Percentiles rank a stretch among this genome's conserved stretches.
phyloP scores from a whole-genome alignment of 1,140 invertebrate species.

The Neocloeon triangulifer region DNA sequence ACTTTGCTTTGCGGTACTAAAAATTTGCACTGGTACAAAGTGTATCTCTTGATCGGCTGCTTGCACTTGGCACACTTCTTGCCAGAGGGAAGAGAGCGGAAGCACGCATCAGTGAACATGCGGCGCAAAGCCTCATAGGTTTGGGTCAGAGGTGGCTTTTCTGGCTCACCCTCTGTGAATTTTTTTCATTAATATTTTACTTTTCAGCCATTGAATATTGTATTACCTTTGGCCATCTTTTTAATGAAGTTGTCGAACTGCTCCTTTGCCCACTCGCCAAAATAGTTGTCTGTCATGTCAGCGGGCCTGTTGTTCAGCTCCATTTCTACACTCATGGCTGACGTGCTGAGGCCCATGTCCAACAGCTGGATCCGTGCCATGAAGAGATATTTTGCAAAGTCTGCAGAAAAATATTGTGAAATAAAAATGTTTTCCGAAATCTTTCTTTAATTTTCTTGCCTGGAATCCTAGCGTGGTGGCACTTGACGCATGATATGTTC shows the following conservation, averaged over 20 bases:
- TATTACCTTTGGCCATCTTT: constrained; percentile 15
- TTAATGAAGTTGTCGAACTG: constrained; percentile 18
- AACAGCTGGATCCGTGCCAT: constrained; percentile 51
- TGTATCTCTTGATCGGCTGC: constrained; percentile 29
- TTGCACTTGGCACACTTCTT: constrained; percentile 40
- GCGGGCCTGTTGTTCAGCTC: constrained; percentile 13
- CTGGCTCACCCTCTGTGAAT: constrained; percentile 11
- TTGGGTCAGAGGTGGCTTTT: constrained; percentile 15
- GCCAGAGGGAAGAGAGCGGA: constrained; percentile 24
- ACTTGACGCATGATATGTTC: constrained; percentile 41
- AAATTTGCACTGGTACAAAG: constrained; percentile 16
- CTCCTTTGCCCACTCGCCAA: constrained; percentile 15
- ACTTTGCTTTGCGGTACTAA: constrained; percentile 11
- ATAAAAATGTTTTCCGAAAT: constrained; percentile 1
- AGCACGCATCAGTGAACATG: constrained; percentile 28
- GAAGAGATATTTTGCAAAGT: constrained; percentile 35
- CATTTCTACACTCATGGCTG: constrained; percentile 40
- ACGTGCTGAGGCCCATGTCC: constrained; percentile 44
- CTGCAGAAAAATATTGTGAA: constrained; percentile 15
- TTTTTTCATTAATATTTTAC: no score
- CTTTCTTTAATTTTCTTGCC: constrained; percentile 18
- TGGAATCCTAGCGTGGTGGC: constrained; percentile 44
- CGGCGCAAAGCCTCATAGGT: constrained; percentile 34
- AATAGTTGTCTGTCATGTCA: constrained; percentile 12
- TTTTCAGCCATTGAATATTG: constrained; percentile 13